Evolutionary conservation across 2,113 vertebrate species (phyloP).

Genomic region (Solea senegalensis): DNA sequence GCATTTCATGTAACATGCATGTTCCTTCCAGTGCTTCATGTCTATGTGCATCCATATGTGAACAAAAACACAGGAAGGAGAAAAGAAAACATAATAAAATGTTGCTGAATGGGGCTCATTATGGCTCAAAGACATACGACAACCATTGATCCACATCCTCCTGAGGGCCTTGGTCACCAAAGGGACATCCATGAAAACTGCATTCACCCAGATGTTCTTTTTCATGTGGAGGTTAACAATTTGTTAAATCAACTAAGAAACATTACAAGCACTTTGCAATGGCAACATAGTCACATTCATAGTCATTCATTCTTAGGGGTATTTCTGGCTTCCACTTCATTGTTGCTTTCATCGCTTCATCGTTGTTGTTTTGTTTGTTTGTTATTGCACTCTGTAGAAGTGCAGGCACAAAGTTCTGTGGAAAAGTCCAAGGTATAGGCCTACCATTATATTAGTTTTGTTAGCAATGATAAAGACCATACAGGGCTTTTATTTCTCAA

Average conservation of each 20-base stretch:
- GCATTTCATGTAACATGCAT: constrained; percentile 24
- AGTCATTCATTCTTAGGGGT: background rate
- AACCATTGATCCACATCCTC: constrained; percentile 25
- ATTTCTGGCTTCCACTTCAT: background rate
- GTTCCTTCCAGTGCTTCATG: too few relatives aligned
- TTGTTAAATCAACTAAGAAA: too few relatives aligned
- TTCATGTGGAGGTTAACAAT: background rate
- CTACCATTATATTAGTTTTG: too few relatives aligned
- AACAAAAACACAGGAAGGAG: constrained; percentile 12
- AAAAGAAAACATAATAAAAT: constrained; percentile 23
- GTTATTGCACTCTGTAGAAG: background rate
- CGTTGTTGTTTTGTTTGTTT: background rate
- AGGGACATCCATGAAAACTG: constrained; percentile 21
- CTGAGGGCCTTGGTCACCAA: constrained; percentile 17
- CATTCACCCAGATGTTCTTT: background rate
- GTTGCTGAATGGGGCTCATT: constrained; percentile 55
- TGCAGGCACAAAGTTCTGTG: too few relatives aligned
- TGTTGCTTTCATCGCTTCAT: background rate
- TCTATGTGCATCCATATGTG: background rate
- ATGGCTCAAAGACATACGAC: constrained; percentile 48
- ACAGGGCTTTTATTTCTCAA: too few relatives aligned
- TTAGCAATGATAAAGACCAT: too few relatives aligned
- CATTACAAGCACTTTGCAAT: too few relatives aligned
- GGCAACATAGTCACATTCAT: too few relatives aligned
- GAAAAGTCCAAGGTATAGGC: too few relatives aligned